These are phyloP conservation scores for Gymnothorax javanicus DNA, from an alignment of 2,797 vertebrate genomes.

Conservation along the genomic window DNA sequence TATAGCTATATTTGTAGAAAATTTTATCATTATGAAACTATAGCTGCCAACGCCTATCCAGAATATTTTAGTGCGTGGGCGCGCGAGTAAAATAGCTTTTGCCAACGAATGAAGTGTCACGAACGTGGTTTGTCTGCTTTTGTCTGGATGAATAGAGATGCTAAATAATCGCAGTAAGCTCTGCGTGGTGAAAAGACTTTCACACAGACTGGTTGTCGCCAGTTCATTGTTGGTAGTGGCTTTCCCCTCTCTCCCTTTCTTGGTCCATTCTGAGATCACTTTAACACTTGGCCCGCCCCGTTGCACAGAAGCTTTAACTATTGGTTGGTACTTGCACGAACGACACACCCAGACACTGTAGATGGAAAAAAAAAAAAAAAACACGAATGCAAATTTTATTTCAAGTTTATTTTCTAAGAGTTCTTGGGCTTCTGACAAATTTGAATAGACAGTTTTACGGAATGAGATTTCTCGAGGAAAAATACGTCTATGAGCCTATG, in stretches of 20 bases:
- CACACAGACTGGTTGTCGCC: conserved; percentile 22
- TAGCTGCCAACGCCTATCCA: background rate
- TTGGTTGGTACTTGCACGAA: conserved; percentile 16
- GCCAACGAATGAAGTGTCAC: background rate
- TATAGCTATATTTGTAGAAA: background rate
- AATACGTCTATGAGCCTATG: background rate
- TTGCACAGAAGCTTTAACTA: conserved; percentile 17
- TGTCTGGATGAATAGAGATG: background rate
- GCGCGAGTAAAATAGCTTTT: background rate
- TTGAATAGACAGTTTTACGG: background rate
- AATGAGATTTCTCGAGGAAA: background rate
- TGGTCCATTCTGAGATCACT: conserved; percentile 20
- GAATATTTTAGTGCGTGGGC: background rate
- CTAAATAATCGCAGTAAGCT: background rate
- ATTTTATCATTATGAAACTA: background rate
- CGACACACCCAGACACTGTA: conserved; percentile 13
- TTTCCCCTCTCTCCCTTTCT: conserved; percentile 22
- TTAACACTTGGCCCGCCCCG: conserved; percentile 27
- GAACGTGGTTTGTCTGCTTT: background rate
- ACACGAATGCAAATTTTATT: conserved; percentile 15
- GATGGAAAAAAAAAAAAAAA: too few relatives aligned
- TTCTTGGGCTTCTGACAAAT: background rate
- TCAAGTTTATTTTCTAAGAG: conserved; percentile 13
- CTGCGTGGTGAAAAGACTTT: background rate
- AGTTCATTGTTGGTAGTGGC: conserved; percentile 2